Percentiles rank a stretch among this genome's conserved stretches.
Conservation (phyloP, 2,888 invertebrate genomes). For the Lottia scabra region DNA sequence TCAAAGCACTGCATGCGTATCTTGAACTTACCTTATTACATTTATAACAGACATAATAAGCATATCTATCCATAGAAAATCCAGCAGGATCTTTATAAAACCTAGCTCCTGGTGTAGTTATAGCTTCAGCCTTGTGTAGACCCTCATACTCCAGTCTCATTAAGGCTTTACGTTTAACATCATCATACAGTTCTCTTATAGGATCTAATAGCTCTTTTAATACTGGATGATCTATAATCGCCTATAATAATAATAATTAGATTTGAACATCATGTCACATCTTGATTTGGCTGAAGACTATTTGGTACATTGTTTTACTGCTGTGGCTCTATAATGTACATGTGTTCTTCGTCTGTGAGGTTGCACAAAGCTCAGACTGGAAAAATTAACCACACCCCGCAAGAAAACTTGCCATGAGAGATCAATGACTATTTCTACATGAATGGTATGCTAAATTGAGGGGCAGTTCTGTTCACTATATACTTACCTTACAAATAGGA, state of each 20-base stretch:
- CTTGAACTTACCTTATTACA: constrained; percentile 76
- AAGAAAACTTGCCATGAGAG: no score
- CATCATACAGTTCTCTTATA: constrained; percentile 84
- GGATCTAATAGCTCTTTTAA: constrained; percentile 83
- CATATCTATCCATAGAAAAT: constrained; percentile 97
- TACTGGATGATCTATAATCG: constrained; percentile 84
- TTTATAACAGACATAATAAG: constrained; percentile 97
- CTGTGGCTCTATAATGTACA: no score
- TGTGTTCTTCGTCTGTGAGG: no score
- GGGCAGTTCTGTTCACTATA: neutral
- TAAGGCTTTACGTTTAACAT: constrained; percentile 91
- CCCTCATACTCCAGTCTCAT: constrained; percentile 98
- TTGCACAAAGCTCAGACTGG: no score
- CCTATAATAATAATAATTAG: constrained; percentile 35
- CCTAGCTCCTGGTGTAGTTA: constrained; percentile 76
- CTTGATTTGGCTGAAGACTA: no score
- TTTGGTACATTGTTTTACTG: no score
- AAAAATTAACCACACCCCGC: no score
- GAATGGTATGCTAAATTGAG: no score
- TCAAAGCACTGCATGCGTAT: no score
- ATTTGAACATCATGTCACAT: no score
- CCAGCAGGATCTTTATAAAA: constrained; percentile 84
- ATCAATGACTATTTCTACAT: no score
- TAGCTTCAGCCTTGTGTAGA: constrained; percentile 80
- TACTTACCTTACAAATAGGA: constrained; percentile 91